Evolutionary conservation across 2,113 vertebrate genomes (phyloP).

Genomic region (Saimiri boliviensis): DNA sequence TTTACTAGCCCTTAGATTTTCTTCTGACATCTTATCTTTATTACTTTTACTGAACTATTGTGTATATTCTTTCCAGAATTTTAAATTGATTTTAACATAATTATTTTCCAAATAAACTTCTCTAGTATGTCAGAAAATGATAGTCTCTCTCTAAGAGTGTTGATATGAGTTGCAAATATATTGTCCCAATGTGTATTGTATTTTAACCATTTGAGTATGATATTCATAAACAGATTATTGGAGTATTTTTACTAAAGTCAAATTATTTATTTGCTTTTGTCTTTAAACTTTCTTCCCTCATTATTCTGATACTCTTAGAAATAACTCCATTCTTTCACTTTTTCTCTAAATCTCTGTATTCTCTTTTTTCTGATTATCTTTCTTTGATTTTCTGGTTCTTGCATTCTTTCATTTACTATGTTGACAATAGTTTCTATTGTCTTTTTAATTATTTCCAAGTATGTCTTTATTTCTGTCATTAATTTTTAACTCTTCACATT

Average conservation of each 20-base stretch:
- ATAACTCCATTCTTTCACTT: background rate
- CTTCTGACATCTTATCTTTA: background rate
- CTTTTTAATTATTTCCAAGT: background rate
- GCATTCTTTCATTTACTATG: background rate
- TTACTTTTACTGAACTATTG: background rate
- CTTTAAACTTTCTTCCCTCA: background rate
- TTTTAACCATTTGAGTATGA: background rate
- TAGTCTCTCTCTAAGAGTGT: background rate
- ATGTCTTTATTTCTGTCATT: background rate
- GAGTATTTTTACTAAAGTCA: background rate
- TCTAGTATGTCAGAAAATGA: background rate
- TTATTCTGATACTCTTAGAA: background rate
- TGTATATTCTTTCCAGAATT: background rate
- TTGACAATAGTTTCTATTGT: background rate
- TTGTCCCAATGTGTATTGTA: background rate
- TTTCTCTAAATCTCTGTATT: background rate
- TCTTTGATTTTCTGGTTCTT: background rate
- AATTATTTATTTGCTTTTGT: background rate
- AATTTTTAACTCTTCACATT: background rate
- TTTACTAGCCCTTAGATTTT: background rate
- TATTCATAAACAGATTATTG: background rate
- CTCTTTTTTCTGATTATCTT: background rate
- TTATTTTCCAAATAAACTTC: background rate
- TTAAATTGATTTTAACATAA: background rate
- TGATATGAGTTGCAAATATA: background rate